A percentile compares a stretch with the other conserved stretches of the same genome.
These are phyloP conservation scores for Magallana nippona DNA, from an alignment of 2,888 invertebrate species.

Conservation along the genomic window DNA sequence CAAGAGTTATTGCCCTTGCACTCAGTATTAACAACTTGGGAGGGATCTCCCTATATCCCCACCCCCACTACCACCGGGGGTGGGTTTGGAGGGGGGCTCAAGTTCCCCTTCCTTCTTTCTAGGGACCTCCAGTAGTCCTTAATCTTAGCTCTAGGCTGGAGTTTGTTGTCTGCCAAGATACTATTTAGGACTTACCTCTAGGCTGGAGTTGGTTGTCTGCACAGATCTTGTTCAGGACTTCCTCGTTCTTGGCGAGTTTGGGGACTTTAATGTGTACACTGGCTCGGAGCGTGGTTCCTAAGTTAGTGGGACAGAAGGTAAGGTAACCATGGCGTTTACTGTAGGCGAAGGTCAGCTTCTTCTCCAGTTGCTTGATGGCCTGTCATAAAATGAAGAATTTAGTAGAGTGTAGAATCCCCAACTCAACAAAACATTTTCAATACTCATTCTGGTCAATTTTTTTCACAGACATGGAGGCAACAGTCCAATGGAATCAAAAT, in stretches of 20 bases:
- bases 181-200: slow-evolving; percentile 84
- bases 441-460: too few species aligned
- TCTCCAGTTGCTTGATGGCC: slow-evolving; percentile 89
- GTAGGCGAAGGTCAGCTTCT: slow-evolving; percentile 83
- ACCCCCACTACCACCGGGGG: too few species aligned
- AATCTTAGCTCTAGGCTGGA: slow-evolving; percentile 84
- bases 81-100: too few species aligned
- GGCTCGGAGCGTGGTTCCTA: slow-evolving; percentile 95
- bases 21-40: too few species aligned
- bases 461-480: too few species aligned
- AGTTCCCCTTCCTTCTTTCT: too few species aligned
- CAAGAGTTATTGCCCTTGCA: too few species aligned
- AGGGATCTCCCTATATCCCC: too few species aligned
- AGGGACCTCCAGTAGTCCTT: too few species aligned
- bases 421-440: too few species aligned
- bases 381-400: slow-evolving; percentile 44
- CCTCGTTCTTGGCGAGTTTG: slow-evolving; percentile 85
- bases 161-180: slow-evolving; percentile 88
- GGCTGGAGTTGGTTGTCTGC: slow-evolving; percentile 88
- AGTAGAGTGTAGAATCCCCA: too few species aligned
- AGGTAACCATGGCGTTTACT: slow-evolving; percentile 90
- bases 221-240: slow-evolving; percentile 87
- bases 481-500: too few species aligned
- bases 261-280: slow-evolving; percentile 95
- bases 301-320: slow-evolving; percentile 90